phyloP scores from a whole-genome alignment of 2,113 vertebrate genomes.

The Apaloderma vittatum region DNA sequence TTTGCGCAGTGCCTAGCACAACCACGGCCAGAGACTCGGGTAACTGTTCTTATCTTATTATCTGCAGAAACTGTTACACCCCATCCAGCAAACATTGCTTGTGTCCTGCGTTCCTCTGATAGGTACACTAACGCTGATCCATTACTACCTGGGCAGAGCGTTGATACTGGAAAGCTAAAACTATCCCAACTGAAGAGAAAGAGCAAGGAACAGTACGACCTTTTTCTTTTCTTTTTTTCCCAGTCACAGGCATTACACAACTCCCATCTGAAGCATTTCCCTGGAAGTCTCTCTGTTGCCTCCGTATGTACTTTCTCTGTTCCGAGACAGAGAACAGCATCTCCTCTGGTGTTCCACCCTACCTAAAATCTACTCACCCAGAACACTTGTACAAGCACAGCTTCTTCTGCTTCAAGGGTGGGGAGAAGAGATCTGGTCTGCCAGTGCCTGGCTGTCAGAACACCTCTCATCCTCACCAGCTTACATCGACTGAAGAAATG shows the following conservation, averaged over 20 bases:
- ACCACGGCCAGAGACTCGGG: neutral
- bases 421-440: neutral
- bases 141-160: neutral
- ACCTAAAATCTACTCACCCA: neutral
- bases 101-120: neutral
- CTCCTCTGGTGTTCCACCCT: neutral
- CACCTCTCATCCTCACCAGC: constrained; percentile 19
- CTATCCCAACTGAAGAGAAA: neutral
- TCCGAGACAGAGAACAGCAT: neutral
- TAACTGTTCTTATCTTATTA: neutral
- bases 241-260: neutral
- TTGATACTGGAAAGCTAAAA: neutral
- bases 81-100: neutral
- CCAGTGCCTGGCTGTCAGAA: constrained; percentile 20
- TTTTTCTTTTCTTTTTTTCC: neutral
- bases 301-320: neutral
- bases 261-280: neutral
- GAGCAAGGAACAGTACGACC: neutral
- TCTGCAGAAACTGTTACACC: neutral
- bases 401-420: neutral
- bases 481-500: neutral
- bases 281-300: neutral
- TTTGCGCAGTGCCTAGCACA: neutral
- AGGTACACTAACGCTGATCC: neutral
- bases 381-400: neutral